Evolutionary conservation across 2,888 invertebrate species (phyloP).

Genomic region (Brachyptera putata): DNA sequence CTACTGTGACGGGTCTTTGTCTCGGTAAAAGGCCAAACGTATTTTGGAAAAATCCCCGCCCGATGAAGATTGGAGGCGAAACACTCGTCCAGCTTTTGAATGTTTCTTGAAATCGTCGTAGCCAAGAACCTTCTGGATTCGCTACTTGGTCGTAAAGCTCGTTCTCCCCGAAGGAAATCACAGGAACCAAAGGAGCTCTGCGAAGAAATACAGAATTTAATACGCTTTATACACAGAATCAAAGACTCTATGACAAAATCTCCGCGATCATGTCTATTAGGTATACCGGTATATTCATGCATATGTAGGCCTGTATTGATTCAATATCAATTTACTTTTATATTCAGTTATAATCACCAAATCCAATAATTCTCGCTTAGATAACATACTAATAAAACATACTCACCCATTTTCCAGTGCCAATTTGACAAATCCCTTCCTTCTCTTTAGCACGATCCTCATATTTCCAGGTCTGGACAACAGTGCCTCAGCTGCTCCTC

Average conservation of each 20-base stretch:
- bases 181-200: constrained; percentile 79
- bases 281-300: too few species aligned
- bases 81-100: constrained; percentile 65
- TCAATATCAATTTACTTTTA: background rate
- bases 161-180: constrained; percentile 86
- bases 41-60: constrained; percentile 82
- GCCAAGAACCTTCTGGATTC: constrained; percentile 64
- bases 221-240: too few species aligned
- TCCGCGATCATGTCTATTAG: too few species aligned
- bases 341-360: too few species aligned
- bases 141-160: constrained; percentile 73
- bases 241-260: too few species aligned
- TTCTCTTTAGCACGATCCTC: constrained; percentile 64
- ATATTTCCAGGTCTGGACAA: constrained; percentile 75
- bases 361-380: background rate
- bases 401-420: constrained; percentile 70
- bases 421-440: constrained; percentile 73
- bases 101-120: constrained; percentile 63
- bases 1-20: constrained; percentile 73
- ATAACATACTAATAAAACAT: too few species aligned
- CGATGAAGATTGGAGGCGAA: constrained; percentile 69
- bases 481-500: constrained; percentile 85
- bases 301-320: background rate
- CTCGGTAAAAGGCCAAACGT: constrained; percentile 83
- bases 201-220: constrained; percentile 29